Evolutionary conservation across 2,888 invertebrate genomes (phyloP).

Genomic region (Drosophila neutralis): DNA sequence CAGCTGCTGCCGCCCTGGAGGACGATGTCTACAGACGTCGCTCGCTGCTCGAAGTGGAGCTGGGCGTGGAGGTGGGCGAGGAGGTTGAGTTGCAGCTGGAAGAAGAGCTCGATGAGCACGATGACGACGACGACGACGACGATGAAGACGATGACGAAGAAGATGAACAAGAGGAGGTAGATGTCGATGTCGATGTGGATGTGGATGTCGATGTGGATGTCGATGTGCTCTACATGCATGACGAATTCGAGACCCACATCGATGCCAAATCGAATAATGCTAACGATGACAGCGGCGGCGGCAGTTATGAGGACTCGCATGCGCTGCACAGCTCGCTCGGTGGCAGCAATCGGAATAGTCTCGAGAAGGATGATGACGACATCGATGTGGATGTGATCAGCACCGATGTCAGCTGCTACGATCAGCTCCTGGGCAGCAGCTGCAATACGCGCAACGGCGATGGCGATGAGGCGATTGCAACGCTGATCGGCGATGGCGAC

Average conservation of each 20-base stretch:
- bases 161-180: constrained; percentile 54
- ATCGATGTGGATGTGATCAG: constrained; percentile 84
- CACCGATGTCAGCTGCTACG: constrained; percentile 84
- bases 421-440: constrained; percentile 83
- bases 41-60: constrained; percentile 80
- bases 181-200: constrained; percentile 22
- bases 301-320: constrained; percentile 84
- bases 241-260: constrained; percentile 83
- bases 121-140: constrained; percentile 56
- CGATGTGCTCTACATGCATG: constrained; percentile 70
- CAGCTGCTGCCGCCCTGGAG: constrained; percentile 31
- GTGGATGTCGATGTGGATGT: constrained; percentile 47
- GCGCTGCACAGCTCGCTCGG: constrained; percentile 83
- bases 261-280: constrained; percentile 83
- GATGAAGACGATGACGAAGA: constrained; percentile 60
- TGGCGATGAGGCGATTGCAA: constrained; percentile 75
- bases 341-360: constrained; percentile 84
- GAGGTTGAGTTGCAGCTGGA: constrained; percentile 17
- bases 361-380: constrained; percentile 84
- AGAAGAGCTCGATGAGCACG: constrained; percentile 67
- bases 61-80: constrained; percentile 68
- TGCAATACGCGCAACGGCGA: constrained; percentile 82
- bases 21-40: constrained; percentile 81
- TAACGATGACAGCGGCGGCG: constrained; percentile 84
- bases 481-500: constrained; percentile 75